phyloP scores from a whole-genome alignment of 2,797 vertebrate species.

The Protosalanx chinensis region DNA sequence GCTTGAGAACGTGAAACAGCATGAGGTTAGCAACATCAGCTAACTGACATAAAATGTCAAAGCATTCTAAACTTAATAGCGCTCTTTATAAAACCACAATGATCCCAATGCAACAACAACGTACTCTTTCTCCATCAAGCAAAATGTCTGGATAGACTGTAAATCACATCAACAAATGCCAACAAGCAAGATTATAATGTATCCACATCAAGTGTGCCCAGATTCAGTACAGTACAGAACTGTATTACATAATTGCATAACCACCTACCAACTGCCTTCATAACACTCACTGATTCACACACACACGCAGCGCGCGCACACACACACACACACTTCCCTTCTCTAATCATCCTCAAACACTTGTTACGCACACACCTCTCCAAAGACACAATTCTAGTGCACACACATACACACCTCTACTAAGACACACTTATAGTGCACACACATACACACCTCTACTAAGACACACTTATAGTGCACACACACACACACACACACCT shows the following conservation, averaged over 20 bases:
- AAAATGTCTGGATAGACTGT: background rate
- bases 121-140: no score
- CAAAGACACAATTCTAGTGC: background rate
- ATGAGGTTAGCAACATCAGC: background rate
- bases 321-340: constrained; percentile 14
- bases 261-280: constrained; percentile 58
- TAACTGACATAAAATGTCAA: background rate
- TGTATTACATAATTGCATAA: constrained; percentile 49
- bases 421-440: background rate
- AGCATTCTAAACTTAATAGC: background rate
- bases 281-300: constrained; percentile 18
- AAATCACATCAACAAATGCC: background rate
- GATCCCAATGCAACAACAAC: background rate
- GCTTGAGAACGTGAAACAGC: background rate
- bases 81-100: background rate
- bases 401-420: constrained; percentile 17
- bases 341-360: no score
- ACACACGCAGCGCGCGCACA: constrained; percentile 4
- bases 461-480: background rate
- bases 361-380: constrained; percentile 11
- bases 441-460: background rate
- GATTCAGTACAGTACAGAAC: constrained; percentile 27
- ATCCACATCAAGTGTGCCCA: background rate
- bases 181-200: constrained; percentile 6
- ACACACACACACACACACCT: background rate